phyloP scores from a whole-genome alignment of 2,113 vertebrate species.

The Myotis yumanensis region DNA sequence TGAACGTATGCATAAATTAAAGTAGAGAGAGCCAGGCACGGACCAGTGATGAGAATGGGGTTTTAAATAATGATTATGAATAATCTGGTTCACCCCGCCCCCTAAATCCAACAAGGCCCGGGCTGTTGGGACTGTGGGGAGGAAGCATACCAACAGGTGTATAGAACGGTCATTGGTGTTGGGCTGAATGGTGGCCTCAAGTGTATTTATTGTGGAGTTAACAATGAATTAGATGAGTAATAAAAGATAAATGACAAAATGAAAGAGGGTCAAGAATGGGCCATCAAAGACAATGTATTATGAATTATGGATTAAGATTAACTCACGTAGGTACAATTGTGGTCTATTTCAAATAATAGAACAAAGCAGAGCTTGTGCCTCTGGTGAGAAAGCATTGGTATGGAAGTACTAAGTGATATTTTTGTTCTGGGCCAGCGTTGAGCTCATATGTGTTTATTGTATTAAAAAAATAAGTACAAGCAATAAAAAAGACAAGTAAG shows the following conservation, averaged over 20 bases:
- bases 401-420: background rate
- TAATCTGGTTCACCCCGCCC: background rate
- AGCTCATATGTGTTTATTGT: background rate
- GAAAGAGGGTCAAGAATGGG: background rate
- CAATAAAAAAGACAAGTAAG: background rate
- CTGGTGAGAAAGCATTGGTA: background rate
- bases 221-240: background rate
- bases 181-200: background rate
- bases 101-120: no score
- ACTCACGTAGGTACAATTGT: no score
- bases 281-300: no score
- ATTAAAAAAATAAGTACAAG: background rate
- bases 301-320: no score
- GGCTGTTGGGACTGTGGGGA: background rate
- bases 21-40: accelerated
- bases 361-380: background rate
- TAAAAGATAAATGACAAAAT: no score
- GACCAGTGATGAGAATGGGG: accelerated
- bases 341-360: no score
- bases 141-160: accelerated
- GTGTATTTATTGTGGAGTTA: background rate
- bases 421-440: background rate
- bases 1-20: no score
- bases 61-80: background rate
- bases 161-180: accelerated